Evolutionary conservation across 1,140 invertebrate species (phyloP), one percentile per base, ranked within the genome.

Genomic region (Cylas formicarius): DNA sequence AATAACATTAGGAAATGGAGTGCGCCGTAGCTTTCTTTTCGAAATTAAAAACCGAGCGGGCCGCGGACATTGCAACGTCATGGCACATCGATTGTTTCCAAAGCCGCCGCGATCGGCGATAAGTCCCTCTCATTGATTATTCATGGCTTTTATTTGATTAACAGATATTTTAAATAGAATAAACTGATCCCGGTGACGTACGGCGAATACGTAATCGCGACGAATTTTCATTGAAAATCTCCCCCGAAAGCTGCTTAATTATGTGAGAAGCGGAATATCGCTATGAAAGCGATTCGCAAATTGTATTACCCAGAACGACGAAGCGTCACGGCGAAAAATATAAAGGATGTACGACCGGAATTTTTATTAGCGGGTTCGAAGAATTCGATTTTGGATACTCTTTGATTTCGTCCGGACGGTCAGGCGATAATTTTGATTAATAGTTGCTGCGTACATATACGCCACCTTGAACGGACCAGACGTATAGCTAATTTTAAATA

Each of bases 91-190:
- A 50, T 57, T 52, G 52, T 57, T 52, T 57, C 52, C 44, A 52
- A 57, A 57, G 50, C 34, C 38, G 40, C 52, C 50, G 50, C 53
- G 55, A 55, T 57, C 50, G 27, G 20, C 37, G 55, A 57, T 57
- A 55, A 52, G 42, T 14, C 38, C 22, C 33, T 24, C 46, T 58
- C 56, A 58, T 58, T 56, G 53, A 54, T 47, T 58, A 58, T 58
- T 56, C 56, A 58, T 58, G 43, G 48, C 48, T 49, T 53, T 56
- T 50, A 48, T 56, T 58, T 54, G 56, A 58, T 55, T 53, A 50
- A 56, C 51, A 35, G 53, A 58, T 57, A 57, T 42, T 56, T 50
- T 55, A 57, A n/a, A 55, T 57, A 50, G 56, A 55, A 57, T 57
- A 48, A 50, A 50, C 33, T 40, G 49, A 52, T 55, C 40, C 31